Evolutionary conservation across 23 tunicate species (phyloP).

Genomic region (Trididemnum clinides): DNA sequence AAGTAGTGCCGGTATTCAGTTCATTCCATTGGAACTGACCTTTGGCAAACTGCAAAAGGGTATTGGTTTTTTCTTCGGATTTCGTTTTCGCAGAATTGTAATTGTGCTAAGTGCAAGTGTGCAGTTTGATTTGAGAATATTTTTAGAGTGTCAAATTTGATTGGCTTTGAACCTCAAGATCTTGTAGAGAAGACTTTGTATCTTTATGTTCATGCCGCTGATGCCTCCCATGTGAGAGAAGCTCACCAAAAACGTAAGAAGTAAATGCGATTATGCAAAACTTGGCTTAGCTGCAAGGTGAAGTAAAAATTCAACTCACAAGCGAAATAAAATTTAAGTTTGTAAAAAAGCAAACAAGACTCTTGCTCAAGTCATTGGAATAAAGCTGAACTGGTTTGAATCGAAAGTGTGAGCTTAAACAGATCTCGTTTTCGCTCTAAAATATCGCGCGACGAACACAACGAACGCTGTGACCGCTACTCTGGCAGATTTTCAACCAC

Average conservation of each 20-base stretch:
- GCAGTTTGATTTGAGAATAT: not conserved
- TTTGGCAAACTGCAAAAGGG: no score
- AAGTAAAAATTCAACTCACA: not conserved
- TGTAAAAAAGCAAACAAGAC: not conserved
- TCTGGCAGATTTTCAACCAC: no score
- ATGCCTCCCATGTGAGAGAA: conserved; percentile 54
- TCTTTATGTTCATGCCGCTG: conserved; percentile 78
- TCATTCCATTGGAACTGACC: no score
- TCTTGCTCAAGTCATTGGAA: not conserved
- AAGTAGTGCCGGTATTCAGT: no score
- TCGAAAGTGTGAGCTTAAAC: no score
- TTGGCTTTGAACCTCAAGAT: conserved; percentile 95
- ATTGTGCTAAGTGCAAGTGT: no score
- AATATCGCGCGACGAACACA: no score
- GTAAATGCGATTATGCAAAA: not conserved
- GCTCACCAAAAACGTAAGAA: conserved; percentile 85
- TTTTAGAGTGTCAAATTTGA: conserved; percentile 63
- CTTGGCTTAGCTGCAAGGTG: not conserved
- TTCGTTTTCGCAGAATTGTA: no score
- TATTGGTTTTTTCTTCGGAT: no score
- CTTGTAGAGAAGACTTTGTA: conserved; percentile 85
- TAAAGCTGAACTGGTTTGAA: no score
- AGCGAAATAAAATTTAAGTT: not conserved
- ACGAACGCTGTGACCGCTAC: no score
- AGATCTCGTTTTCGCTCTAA: no score